These are phyloP conservation scores for Zaprionus lineosus DNA, from an alignment of 2,888 invertebrate species.

Conservation along the genomic window DNA sequence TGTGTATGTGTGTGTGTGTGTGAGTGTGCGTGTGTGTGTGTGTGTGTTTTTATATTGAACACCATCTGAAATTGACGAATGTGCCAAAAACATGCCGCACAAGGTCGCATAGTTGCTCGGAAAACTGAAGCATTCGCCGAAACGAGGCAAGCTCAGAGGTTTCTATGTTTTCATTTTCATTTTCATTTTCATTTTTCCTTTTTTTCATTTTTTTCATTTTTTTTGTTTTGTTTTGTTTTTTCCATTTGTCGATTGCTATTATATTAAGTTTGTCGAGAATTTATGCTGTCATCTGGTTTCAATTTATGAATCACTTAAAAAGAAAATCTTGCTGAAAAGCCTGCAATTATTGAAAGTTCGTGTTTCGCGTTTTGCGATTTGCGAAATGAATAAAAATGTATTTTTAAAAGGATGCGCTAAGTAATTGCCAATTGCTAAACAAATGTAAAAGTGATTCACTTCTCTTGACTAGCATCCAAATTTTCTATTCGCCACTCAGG, in stretches of 20 bases:
- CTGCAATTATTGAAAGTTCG: too few relatives aligned
- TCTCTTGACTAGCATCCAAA: slow-evolving; percentile 58
- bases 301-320: slow-evolving; percentile 69
- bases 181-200: slow-evolving; percentile 9
- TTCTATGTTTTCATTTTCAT: slow-evolving; percentile 31
- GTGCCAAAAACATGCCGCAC: slow-evolving; percentile 58
- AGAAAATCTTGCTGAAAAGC: slow-evolving; percentile 22
- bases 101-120: slow-evolving; percentile 49
- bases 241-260: too few relatives aligned
- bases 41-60: slow-evolving; percentile 42
- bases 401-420: slow-evolving; percentile 28
- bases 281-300: slow-evolving; percentile 39
- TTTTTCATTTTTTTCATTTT: slow-evolving; percentile 6
- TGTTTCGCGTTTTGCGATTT: too few relatives aligned
- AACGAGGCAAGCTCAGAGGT: slow-evolving; percentile 28
- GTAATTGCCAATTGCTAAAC: slow-evolving; percentile 35
- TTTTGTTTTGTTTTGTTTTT: slow-evolving; percentile 15
- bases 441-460: slow-evolving; percentile 69
- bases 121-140: slow-evolving; percentile 22
- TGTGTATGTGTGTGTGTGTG: slow-evolving; percentile 39
- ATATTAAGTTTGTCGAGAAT: slow-evolving; percentile 27
- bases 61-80: slow-evolving; percentile 52
- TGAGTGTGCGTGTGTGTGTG: slow-evolving; percentile 4
- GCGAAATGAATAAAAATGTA: slow-evolving; percentile 55
- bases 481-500: slow-evolving; percentile 22